phyloP scores from a whole-genome alignment of 2,888 invertebrate genomes.

The Drosophila birchii region DNA sequence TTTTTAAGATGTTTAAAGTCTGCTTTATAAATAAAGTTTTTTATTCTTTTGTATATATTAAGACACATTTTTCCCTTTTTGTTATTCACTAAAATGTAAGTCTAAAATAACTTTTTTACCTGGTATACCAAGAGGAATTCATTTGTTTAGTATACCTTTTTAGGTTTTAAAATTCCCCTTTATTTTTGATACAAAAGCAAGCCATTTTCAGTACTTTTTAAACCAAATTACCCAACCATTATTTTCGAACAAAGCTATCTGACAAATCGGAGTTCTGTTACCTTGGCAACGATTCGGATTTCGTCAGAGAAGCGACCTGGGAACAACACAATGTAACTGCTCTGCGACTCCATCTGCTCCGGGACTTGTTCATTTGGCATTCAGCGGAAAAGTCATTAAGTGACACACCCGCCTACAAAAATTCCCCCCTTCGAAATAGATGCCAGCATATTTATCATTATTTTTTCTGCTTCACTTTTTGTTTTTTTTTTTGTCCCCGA shows the following conservation, averaged over 20 bases:
- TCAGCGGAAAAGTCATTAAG: conserved; percentile 66
- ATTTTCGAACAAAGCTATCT: conserved; percentile 20
- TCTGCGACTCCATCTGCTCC: conserved; percentile 31
- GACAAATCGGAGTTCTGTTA: conserved; percentile 24
- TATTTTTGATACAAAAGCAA: background rate
- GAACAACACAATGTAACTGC: conserved; percentile 20
- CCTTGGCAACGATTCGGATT: conserved; percentile 19
- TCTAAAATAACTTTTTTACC: no score
- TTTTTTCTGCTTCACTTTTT: conserved; percentile 31
- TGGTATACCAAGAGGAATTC: no score
- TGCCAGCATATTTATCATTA: conserved; percentile 69
- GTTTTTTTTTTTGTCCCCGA: conserved; percentile 34
- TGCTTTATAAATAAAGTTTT: background rate
- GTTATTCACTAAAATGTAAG: no score
- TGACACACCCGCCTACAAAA: conserved; percentile 66
- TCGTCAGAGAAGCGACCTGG: conserved; percentile 21
- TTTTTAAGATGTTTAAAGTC: background rate
- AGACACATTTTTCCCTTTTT: no score
- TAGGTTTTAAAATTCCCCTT: no score
- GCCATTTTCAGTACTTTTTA: background rate
- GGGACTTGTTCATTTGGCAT: conserved; percentile 42
- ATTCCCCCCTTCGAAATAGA: conserved; percentile 54
- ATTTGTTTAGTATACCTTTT: no score
- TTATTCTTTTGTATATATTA: no score
- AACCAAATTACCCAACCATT: background rate